Base-by-base conservation (phyloP, 2,797 vertebrate species). In the Argya squamiceps region DNA sequence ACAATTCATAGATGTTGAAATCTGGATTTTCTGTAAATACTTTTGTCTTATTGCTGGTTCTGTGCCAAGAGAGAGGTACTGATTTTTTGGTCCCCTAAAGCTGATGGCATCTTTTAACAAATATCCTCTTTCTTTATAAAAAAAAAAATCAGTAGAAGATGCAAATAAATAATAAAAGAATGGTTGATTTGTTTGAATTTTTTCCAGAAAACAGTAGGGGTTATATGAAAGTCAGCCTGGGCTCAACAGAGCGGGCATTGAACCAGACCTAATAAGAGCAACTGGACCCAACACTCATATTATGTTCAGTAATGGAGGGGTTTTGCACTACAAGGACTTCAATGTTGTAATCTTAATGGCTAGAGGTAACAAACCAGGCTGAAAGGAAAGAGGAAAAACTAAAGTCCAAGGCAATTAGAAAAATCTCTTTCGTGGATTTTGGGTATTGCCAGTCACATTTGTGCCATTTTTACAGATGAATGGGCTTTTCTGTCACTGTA, bases 181-280 rank as follows among this genome's bases (percentile, higher is more conserved):
- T 79, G 65, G 29, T 52, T 84, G 79, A 71, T 81, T 81, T 89
- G 84, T 92, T 92, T 88, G 79, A 95, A 76, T 53, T 26, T 21
- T 62, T 93, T 94, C 87, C 91, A 95, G 55, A 34, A 15, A 81
- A 81, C 80, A 86, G 88, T 82, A 88, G 82, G 84, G 73, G 85
- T 93, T 94, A 84, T 46, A 47, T 91, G 77, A 94, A 39, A 90
- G 80, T 88, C 94, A 94, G 83, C 69, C 69, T 81, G 50, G 52
- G 27, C 29, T 74, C 77, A 88, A 92, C 83, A 96, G 92, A 94
- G 93, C 1, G 0, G 63, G 77, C 83, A 88, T 73, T 96, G 92
- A 95, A 90, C 80, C 86, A 93, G 59, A 88, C 68, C 88, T 94
- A 76, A 68, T 90, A 94, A 75, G 93, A 97, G 88, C 89, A 89